Base-by-base conservation (phyloP, 2,888 invertebrate species). In the Elysia crispata region DNA sequence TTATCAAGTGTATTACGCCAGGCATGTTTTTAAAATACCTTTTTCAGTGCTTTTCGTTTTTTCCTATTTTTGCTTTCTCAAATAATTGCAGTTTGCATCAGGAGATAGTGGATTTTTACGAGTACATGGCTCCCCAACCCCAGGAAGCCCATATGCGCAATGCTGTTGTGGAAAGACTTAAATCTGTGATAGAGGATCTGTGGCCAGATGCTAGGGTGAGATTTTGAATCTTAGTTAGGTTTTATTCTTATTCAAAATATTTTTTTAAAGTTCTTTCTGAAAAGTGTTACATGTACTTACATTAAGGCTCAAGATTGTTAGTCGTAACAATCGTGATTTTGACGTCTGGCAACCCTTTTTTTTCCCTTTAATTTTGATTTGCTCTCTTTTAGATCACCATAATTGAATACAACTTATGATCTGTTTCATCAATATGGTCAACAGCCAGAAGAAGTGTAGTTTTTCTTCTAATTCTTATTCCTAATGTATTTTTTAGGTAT, bases 61-160 rank as follows among this genome's bases (percentile, higher is more conserved):
- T n/a, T n/a, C n/a, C n/a, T n/a, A n/a, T n/a, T n/a, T n/a, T n/a
- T n/a, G n/a, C 41, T 41, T 41, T 41, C 41, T 41, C 41, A 41
- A 41, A 41, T n/a, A n/a, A n/a, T 6, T 41, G 6, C 93, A 97
- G 97, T 87, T 94, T 99, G 82, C 98, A 99, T 93, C 96, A 98
- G 92, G 99, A 99, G 94, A 98, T 99, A 86, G 96, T 97, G 92
- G 98, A 99, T 93, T 98, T 99, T 94, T 98, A 95, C 93, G 94
- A 95, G 89, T 98, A 98, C 94, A 97, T 99, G 95, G 95, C 96
- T 85, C 98, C 98, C 49, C 96, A 97, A 82, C 95, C 95, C 89
- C 96, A 97, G 88, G 99, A 99, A 92, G 97, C 97, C 93, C 94
- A 95, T 90, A 95, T 98, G 92, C 94, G 99, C 83, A 94, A 96